A percentile compares a stretch with the other conserved stretches of the same genome.
These are phyloP conservation scores for Darevskia mixta DNA, from an alignment of 2,797 vertebrate species.

Conservation along the genomic window DNA sequence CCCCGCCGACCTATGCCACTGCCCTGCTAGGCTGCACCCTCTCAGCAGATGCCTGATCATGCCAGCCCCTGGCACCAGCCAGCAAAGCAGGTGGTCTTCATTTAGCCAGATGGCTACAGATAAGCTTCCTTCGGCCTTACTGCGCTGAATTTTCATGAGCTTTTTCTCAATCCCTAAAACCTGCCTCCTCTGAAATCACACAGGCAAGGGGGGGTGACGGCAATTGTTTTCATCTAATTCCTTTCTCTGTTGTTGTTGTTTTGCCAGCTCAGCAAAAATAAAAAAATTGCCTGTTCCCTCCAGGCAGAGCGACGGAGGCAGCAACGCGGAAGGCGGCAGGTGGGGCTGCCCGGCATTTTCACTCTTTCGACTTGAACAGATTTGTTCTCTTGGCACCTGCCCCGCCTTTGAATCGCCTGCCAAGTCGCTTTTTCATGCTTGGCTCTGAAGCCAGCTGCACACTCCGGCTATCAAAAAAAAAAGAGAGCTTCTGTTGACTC, in stretches of 20 bases:
- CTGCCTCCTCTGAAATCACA: neutral
- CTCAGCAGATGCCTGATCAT: no score
- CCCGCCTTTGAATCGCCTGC: neutral
- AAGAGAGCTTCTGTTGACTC: rapidly evolving
- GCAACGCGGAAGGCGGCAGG: neutral
- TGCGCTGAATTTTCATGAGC: neutral
- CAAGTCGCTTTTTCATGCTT: neutral
- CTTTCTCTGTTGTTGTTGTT: no score
- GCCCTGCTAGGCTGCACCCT: no score
- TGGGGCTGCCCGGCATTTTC: constrained; percentile 14
- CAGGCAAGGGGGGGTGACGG: neutral
- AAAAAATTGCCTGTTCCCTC: neutral
- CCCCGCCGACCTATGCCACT: no score
- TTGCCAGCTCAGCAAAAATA: neutral
- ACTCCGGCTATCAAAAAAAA: neutral
- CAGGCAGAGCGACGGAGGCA: neutral
- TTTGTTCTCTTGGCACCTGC: neutral
- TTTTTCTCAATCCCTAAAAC: neutral
- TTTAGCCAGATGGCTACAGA: neutral
- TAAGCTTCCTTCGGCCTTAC: neutral
- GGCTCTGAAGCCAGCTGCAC: neutral
- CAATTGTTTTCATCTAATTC: no score
- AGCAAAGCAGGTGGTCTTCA: neutral
- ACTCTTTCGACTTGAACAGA: constrained; percentile 18
- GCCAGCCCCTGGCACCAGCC: no score